Conservation (phyloP, 2,797 vertebrate genomes). For the Micromesistius poutassou region DNA sequence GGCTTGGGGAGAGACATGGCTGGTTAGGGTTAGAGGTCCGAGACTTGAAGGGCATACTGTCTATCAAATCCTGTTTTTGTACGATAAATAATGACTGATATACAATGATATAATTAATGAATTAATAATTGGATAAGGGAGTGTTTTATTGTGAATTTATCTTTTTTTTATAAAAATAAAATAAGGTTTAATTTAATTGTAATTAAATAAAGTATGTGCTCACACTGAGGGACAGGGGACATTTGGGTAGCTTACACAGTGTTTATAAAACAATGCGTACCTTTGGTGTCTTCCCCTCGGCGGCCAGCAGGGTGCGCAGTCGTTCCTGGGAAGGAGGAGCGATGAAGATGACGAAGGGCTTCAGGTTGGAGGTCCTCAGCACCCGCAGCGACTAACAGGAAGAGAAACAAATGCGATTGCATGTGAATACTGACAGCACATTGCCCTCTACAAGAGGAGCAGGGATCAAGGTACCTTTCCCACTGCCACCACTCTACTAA, state of each 20-base stretch:
- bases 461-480: not conserved
- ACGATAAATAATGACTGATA: not conserved
- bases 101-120: not conserved
- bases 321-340: slow-evolving; percentile 92
- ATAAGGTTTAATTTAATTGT: too few species aligned
- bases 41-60: not conserved
- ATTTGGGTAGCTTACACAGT: not conserved
- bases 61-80: not conserved
- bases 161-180: too few species aligned
- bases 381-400: slow-evolving; percentile 82
- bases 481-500: too few species aligned
- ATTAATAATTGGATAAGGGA: not conserved
- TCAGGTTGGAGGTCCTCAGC: slow-evolving; percentile 89
- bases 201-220: not conserved
- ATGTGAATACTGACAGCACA: not conserved
- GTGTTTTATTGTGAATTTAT: too few species aligned
- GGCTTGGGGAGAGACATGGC: slow-evolving; percentile 73
- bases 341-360: slow-evolving; percentile 95
- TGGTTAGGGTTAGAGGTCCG: not conserved
- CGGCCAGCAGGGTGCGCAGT: slow-evolving; percentile 86
- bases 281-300: slow-evolving; percentile 91
- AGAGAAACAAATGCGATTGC: slow-evolving; percentile 5
- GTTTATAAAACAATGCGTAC: slow-evolving; percentile 55
- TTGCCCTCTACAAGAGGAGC: not conserved
- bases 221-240: not conserved